phyloP scores from a whole-genome alignment of 2,113 vertebrate genomes.

The Leptobrachium ailaonicum region DNA sequence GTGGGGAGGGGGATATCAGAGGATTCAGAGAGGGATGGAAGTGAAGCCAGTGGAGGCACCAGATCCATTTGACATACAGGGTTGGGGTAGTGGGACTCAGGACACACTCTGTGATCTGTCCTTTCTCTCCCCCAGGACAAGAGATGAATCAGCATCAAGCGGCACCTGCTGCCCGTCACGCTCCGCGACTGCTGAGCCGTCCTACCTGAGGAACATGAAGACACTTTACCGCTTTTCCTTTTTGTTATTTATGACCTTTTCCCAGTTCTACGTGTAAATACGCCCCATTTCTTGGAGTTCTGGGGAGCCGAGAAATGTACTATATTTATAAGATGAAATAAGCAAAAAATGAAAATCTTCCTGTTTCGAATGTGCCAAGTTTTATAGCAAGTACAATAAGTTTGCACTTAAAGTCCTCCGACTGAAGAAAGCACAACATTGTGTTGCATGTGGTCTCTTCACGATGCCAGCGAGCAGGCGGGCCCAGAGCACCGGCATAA shows the following conservation, averaged over 20 bases:
- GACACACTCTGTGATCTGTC: not conserved
- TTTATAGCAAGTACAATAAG: constrained; percentile 66
- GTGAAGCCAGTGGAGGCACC: no score
- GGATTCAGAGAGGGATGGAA: no score
- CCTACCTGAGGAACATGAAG: constrained; percentile 19
- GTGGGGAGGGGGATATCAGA: no score
- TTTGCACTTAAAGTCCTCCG: constrained; percentile 70
- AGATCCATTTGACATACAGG: no score
- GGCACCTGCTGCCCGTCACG: not conserved
- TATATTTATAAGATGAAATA: constrained; percentile 76
- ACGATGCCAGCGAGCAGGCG: not conserved
- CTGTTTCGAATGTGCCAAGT: constrained; percentile 78
- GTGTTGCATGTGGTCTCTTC: constrained; percentile 52
- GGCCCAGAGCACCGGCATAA: no score
- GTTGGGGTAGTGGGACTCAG: no score
- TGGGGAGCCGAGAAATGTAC: constrained; percentile 61
- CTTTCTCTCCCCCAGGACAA: constrained; percentile 24
- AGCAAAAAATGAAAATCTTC: constrained; percentile 63
- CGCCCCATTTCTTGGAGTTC: constrained; percentile 6
- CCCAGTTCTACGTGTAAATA: constrained; percentile 39
- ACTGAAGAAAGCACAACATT: constrained; percentile 75
- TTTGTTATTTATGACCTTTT: constrained; percentile 44
- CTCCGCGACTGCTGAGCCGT: not conserved
- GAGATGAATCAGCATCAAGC: constrained; percentile 21
- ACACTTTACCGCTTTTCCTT: constrained; percentile 45